These are phyloP conservation scores for Macrobrachium nipponense DNA, from an alignment of 1,140 invertebrate genomes.

Conservation along the genomic window DNA sequence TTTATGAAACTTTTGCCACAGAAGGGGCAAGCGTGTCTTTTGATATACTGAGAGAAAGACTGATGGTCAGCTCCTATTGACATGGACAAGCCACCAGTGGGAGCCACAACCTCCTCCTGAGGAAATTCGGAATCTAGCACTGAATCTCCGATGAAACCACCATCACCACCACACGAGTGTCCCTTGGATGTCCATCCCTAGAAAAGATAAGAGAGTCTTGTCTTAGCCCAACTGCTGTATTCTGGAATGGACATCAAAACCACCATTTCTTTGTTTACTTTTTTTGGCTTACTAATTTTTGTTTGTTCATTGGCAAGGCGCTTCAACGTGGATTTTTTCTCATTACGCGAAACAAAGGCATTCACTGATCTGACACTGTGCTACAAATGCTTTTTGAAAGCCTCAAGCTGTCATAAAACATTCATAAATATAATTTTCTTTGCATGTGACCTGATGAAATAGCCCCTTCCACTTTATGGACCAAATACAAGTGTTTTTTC, in stretches of 20 bases:
- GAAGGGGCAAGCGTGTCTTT: slow-evolving; percentile 47
- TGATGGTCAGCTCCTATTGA: slow-evolving; percentile 30
- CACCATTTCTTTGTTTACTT: neutral
- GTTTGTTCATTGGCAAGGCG: too few relatives aligned
- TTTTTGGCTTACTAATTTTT: too few relatives aligned
- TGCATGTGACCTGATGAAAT: slow-evolving; percentile 19
- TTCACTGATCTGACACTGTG: too few relatives aligned
- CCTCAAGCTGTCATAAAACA: too few relatives aligned
- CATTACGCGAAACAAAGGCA: too few relatives aligned
- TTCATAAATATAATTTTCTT: slow-evolving; percentile 30
- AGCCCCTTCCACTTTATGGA: slow-evolving; percentile 48
- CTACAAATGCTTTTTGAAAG: too few relatives aligned
- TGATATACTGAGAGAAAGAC: slow-evolving; percentile 29
- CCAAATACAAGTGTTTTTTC: slow-evolving; percentile 53
- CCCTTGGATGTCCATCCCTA: slow-evolving; percentile 56
- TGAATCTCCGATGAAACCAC: slow-evolving; percentile 41
- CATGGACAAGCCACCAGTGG: neutral
- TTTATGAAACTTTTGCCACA: slow-evolving; percentile 56
- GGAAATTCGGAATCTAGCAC: slow-evolving; percentile 48
- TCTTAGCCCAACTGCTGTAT: slow-evolving; percentile 50
- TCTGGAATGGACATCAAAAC: slow-evolving; percentile 8
- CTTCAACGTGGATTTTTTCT: too few relatives aligned
- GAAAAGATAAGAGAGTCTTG: slow-evolving; percentile 57
- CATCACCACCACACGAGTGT: slow-evolving; percentile 39
- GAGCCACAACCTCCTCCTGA: slow-evolving; percentile 40